Base-by-base conservation (phyloP, 2,888 invertebrate genomes). In the Syrista parreyssii region DNA sequence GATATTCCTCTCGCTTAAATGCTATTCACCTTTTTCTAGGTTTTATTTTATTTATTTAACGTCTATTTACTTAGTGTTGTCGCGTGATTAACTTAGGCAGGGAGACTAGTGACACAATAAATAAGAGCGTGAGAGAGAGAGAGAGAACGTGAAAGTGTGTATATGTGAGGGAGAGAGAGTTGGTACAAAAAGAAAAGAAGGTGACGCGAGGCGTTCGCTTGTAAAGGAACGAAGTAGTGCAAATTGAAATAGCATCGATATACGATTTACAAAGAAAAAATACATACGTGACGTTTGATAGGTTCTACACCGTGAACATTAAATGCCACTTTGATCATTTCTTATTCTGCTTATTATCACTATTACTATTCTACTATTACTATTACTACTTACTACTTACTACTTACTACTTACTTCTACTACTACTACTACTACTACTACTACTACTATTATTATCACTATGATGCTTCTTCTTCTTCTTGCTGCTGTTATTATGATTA, bases 371-470 rank as follows among this genome's bases (percentile, higher is more conserved):
- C 79, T 81, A 81, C 76, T 69, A 76, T 69, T 76, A 79, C 79
- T 78, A 79, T 76, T 78, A 79, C 80, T 78, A 80, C 80, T 78
- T 79, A 82, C 73, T 80, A 78, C 81, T 78, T 79, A 82, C 73
- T 80, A 78, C 81, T 79, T 78, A 80, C 77, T 79, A 79, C 78
- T 68, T 80, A 81, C 79, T 81, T 77, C 76, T 73, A 76, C 73
- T 76, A 79, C 78, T 78, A 79, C 77, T 78, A 78, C 80, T 79
- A 82, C 69, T 80, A 78, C 81, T 80, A 81, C 84, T 81, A 81
- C 83, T 86, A 83, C 81, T 85, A 84, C 83, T 84, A 85, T 83
- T 84, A 86, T 82, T 81, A 79, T 82, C 80, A 81, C 85, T 80
- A 81, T 82, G 80, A 85, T 84, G 75, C 80, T 77, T 80, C 83